Percentiles rank a stretch among this genome's conserved stretches.
Evolutionary conservation across 2,113 vertebrate genomes (phyloP).

Genomic region (Colinus virginianus): DNA sequence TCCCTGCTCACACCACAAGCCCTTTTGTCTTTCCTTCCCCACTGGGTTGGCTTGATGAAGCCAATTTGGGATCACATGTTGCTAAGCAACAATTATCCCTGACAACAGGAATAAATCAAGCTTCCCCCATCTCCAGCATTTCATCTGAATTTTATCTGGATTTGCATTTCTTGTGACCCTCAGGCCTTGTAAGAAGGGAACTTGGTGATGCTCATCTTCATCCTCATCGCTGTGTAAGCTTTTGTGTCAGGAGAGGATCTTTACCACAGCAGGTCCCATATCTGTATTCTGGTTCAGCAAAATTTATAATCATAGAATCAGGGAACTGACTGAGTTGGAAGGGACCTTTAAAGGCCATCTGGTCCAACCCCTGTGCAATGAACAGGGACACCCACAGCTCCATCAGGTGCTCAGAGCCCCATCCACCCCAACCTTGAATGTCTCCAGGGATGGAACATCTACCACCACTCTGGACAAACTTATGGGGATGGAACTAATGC

Average conservation of each 20-base stretch:
- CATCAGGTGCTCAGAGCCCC: too few relatives aligned
- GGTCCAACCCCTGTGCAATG: too few relatives aligned
- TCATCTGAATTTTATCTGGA: neutral
- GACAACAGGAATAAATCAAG: neutral
- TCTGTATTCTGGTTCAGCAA: neutral
- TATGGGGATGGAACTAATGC: neutral
- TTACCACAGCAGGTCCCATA: neutral
- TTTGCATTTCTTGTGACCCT: neutral
- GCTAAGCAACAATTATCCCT: slow-evolving; percentile 44
- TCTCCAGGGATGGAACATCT: too few relatives aligned
- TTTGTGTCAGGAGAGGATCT: neutral
- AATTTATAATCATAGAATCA: neutral
- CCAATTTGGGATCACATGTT: slow-evolving; percentile 12
- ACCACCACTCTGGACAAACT: too few relatives aligned
- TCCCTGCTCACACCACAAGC: neutral
- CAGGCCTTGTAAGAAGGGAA: neutral
- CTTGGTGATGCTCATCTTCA: accelerated
- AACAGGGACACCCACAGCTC: too few relatives aligned
- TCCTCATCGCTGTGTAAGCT: neutral
- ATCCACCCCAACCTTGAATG: too few relatives aligned
- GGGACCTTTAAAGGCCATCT: too few relatives aligned
- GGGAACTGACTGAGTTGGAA: too few relatives aligned
- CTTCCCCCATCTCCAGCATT: neutral
- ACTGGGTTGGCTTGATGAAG: neutral
- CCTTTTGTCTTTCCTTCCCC: neutral